Percentiles rank a stretch among this genome's conserved stretches.
phyloP scores from a whole-genome alignment of 2,113 vertebrate species.

The Scomber scombrus region DNA sequence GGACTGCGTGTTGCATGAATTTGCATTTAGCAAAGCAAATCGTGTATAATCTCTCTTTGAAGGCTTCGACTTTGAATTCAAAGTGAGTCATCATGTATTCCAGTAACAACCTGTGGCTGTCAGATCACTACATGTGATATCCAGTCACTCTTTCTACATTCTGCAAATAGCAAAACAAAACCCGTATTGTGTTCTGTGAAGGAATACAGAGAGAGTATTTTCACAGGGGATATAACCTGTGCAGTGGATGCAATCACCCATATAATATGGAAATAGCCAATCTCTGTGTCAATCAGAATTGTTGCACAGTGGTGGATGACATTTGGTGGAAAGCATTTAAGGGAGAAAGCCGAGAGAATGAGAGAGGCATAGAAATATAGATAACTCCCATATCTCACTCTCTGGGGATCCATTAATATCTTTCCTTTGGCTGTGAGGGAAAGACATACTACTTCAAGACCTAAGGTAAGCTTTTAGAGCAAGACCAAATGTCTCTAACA shows the following conservation, averaged over 20 bases:
- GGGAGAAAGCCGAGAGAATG: constrained; percentile 48
- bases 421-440: constrained; percentile 47
- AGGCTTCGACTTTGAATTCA: constrained; percentile 7
- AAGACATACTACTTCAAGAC: constrained; percentile 56
- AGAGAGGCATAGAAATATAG: constrained; percentile 47
- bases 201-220: constrained; percentile 12
- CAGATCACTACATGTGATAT: constrained; percentile 10
- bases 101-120: constrained; percentile 30
- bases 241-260: constrained; percentile 45
- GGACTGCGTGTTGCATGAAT: constrained; percentile 7
- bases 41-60: constrained; percentile 36
- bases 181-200: background rate
- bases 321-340: constrained; percentile 53
- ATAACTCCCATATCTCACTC: constrained; percentile 60
- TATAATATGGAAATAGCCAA: constrained; percentile 60
- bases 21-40: constrained; percentile 28
- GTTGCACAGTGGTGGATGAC: constrained; percentile 42
- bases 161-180: constrained; percentile 13
- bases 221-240: constrained; percentile 27
- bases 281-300: constrained; percentile 52
- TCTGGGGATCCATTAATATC: constrained; percentile 72
- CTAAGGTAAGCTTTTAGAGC: constrained; percentile 77
- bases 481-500: constrained; percentile 70
- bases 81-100: constrained; percentile 18
- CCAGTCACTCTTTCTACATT: background rate